Evolutionary conservation across 2,888 invertebrate species (phyloP), one percentile per base, ranked within the genome.

Genomic region (Oscheius onirici): DNA sequence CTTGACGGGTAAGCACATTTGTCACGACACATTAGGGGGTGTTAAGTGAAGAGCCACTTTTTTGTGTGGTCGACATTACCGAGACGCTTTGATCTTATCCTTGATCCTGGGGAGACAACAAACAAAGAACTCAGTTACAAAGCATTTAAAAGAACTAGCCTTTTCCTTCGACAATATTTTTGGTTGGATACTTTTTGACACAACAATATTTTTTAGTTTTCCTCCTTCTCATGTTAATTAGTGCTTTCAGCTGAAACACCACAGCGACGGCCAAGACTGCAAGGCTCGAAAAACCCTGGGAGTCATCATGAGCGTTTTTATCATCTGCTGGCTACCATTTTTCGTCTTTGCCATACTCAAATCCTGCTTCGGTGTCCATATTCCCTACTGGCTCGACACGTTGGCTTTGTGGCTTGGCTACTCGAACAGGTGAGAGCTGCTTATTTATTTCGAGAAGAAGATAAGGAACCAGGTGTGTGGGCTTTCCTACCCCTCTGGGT

Each of bases 281-380:
- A 99, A 99, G 89, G 97, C 97, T 0, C 96, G 97, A 67, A 92
- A 97, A 79, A 97, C 97, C 0, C 93, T 99, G 43, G 97, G 97
- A 69, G 94, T 99, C 78, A 97, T 99, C 83, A 97, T 97, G 95
- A 74, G 76, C 17, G 78, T 95, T 13, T 91, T 97, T 89, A 92
- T 97, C 8, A 92, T 96, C 75, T 97, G 97, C 89, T 97, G 97
- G 97, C 94, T 95, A 79, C 97, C 97, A 1, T 99, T 99, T 91
- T 99, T 99, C 91, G 95, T 95, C 61, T 90, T 97, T 75, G 96
- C 97, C 2, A 90, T 97, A 73, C 92, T 95, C 58, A 85, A 86
- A 52, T 83, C 86, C 2, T 76, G 73, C 54, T 51, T 73, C 57
- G 57, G 67, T 0, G 54, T 74, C 46, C 43, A 52, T 13, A 74